phyloP scores from a whole-genome alignment of 2,888 invertebrate genomes.

The Odontocolon sp. region DNA sequence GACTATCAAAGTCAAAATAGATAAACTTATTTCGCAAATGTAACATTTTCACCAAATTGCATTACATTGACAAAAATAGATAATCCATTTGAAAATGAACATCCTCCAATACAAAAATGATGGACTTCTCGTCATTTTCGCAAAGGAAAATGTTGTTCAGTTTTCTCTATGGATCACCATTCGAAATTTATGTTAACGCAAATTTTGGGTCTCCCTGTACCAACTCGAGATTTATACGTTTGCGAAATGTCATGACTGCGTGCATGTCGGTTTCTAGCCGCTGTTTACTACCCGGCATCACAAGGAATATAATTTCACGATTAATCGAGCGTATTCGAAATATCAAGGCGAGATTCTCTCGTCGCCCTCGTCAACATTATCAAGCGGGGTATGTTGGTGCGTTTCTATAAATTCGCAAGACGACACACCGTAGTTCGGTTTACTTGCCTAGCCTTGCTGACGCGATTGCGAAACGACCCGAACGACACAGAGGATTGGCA shows the following conservation, averaged over 20 bases:
- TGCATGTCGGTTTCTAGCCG: background rate
- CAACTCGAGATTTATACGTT: conserved; percentile 33
- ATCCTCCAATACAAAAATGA: too few species aligned
- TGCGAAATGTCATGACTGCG: conserved; percentile 9
- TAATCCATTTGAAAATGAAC: too few species aligned
- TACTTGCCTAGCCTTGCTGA: conserved; percentile 32
- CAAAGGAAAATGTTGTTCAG: too few species aligned
- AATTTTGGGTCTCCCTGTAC: too few species aligned
- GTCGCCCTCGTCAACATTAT: conserved; percentile 43
- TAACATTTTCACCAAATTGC: too few species aligned
- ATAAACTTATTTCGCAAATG: too few species aligned
- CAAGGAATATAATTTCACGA: conserved; percentile 58
- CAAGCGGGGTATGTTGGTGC: conserved; percentile 28
- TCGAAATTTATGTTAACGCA: too few species aligned
- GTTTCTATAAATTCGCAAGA: conserved; percentile 64
- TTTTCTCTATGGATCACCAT: too few species aligned
- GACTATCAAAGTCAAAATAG: too few species aligned
- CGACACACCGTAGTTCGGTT: conserved; percentile 53
- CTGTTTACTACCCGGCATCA: conserved; percentile 40
- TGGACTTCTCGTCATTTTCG: too few species aligned
- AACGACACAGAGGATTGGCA: conserved; percentile 70
- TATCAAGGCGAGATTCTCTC: conserved; percentile 53
- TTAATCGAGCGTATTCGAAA: conserved; percentile 60
- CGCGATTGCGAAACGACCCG: conserved; percentile 65
- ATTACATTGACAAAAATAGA: too few species aligned